Evolutionary conservation across 2,888 invertebrate species (phyloP).

Genomic region (Pollenia labialis): DNA sequence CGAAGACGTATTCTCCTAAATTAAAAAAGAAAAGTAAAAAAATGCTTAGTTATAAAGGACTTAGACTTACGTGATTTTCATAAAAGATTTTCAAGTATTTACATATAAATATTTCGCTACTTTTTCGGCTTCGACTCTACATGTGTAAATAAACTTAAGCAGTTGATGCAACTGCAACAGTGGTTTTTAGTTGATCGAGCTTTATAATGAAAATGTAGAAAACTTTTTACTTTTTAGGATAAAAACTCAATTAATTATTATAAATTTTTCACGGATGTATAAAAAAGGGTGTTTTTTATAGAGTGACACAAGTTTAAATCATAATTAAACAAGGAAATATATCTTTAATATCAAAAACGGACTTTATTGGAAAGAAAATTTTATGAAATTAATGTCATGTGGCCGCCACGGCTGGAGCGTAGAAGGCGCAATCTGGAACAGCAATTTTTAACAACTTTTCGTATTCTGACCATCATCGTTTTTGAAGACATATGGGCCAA

Average conservation of each 20-base stretch:
- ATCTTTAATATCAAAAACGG: no score
- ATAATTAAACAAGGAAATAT: no score
- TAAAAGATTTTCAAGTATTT: constrained; percentile 32
- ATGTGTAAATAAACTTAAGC: constrained; percentile 35
- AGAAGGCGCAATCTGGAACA: no score
- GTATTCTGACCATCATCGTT: no score
- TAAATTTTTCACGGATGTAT: neutral
- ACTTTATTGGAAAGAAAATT: no score
- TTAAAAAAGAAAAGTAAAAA: neutral
- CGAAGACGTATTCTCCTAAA: constrained; percentile 25
- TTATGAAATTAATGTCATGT: no score
- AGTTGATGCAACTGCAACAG: constrained; percentile 35
- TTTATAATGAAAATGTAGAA: neutral
- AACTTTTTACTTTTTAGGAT: neutral
- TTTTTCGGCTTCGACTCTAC: constrained; percentile 22
- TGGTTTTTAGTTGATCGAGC: neutral
- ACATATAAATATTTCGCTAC: constrained; percentile 38
- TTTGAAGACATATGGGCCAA: no score
- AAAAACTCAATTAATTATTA: neutral
- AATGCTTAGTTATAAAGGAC: constrained; percentile 44
- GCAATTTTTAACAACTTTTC: no score
- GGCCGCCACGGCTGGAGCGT: no score
- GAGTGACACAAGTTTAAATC: no score
- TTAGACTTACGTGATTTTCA: constrained; percentile 54
- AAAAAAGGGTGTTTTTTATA: no score